phyloP scores from a whole-genome alignment of 2,113 vertebrate species.

The Percina caprodes region DNA sequence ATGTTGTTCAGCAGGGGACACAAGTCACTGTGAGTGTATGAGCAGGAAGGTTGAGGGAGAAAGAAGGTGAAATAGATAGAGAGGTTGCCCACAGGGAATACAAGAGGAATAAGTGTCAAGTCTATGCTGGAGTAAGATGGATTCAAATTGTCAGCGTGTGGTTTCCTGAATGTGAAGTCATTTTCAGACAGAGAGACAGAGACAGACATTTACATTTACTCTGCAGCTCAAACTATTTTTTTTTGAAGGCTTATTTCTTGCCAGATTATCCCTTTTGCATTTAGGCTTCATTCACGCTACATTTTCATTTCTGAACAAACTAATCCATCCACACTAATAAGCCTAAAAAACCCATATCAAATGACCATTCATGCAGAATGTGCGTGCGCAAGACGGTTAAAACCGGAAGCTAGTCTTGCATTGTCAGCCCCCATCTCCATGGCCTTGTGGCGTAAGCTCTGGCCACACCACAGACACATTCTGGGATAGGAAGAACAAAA shows the following conservation, averaged over 20 bases:
- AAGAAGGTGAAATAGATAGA: slow-evolving; percentile 41
- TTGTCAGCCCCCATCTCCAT: no score
- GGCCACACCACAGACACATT: no score
- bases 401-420: no score
- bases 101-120: slow-evolving; percentile 58
- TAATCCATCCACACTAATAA: no score
- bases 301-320: no score
- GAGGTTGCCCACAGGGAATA: slow-evolving; percentile 53
- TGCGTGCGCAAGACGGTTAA: no score
- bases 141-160: slow-evolving; percentile 71
- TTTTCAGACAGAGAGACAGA: slow-evolving; percentile 12
- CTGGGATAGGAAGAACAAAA: no score
- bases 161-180: slow-evolving; percentile 63
- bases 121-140: slow-evolving; percentile 66
- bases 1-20: slow-evolving; percentile 33
- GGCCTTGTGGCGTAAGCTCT: no score
- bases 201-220: neutral
- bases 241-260: neutral
- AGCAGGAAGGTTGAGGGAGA: slow-evolving; percentile 47
- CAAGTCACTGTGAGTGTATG: slow-evolving; percentile 30
- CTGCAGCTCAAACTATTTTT: neutral
- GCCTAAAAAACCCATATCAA: no score
- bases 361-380: no score
- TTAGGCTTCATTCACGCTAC: neutral
- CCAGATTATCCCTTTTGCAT: slow-evolving; percentile 2